A percentile compares a stretch with the other conserved stretches of the same genome.
Evolutionary conservation across 2,113 vertebrate species (phyloP).

Genomic region (Cheilinus undulatus): DNA sequence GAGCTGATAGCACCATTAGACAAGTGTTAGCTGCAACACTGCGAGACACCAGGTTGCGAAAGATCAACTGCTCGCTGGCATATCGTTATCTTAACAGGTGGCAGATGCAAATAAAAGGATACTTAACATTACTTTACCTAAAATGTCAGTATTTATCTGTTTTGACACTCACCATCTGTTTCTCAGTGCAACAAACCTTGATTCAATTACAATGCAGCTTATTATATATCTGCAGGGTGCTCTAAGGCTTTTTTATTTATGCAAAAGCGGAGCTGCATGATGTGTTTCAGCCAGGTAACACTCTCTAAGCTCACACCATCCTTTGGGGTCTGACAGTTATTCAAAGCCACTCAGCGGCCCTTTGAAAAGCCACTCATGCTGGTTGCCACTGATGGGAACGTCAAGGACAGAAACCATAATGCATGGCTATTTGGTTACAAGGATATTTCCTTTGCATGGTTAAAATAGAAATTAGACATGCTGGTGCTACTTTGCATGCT

Average conservation of each 20-base stretch:
- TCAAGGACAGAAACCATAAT: conserved; percentile 27
- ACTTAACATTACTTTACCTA: background rate
- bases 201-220: conserved; percentile 22
- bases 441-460: conserved; percentile 18
- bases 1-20: conserved; percentile 18
- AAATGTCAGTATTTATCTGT: conserved; percentile 29
- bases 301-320: conserved; percentile 42
- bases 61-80: background rate
- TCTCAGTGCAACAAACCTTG: conserved; percentile 32
- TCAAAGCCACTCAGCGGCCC: conserved; percentile 45
- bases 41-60: background rate
- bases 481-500: conserved; percentile 1
- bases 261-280: conserved; percentile 27
- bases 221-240: conserved; percentile 27
- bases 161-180: conserved; percentile 40
- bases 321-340: conserved; percentile 44
- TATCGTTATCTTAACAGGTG: conserved; percentile 3
- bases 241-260: conserved; percentile 32
- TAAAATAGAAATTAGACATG: conserved; percentile 27
- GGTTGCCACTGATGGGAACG: conserved; percentile 14
- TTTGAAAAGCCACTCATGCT: conserved; percentile 40
- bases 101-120: background rate
- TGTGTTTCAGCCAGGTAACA: conserved; percentile 41
- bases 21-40: background rate
- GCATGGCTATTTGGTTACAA: conserved; percentile 12